Percentiles rank a stretch among this genome's conserved stretches.
phyloP scores from a whole-genome alignment of 2,888 invertebrate genomes.

The Ichneumoninae sp. region DNA sequence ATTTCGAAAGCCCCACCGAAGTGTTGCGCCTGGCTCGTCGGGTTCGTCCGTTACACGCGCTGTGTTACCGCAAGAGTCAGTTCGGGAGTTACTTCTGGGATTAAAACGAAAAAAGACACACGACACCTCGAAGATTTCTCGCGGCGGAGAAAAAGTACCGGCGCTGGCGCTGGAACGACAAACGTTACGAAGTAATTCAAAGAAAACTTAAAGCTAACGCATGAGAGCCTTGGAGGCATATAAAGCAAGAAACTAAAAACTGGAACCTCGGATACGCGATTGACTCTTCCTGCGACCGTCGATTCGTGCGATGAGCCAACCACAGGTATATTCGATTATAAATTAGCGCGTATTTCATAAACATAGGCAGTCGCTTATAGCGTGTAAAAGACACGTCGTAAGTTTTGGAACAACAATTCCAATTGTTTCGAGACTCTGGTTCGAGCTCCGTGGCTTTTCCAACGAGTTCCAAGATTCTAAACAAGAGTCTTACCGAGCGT shows the following conservation, averaged over 20 bases:
- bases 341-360: neutral
- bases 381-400: neutral
- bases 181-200: neutral
- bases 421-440: neutral
- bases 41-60: neutral
- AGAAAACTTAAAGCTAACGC: conserved; percentile 9
- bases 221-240: conserved; percentile 69
- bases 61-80: neutral
- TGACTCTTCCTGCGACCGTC: neutral
- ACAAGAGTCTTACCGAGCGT: neutral
- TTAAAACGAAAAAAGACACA: conserved; percentile 8
- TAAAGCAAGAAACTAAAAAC: conserved; percentile 58
- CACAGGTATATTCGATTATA: conserved; percentile 45
- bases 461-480: neutral
- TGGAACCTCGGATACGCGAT: neutral
- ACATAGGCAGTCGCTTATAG: neutral
- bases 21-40: neutral
- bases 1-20: neutral
- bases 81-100: conserved; percentile 5
- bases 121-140: conserved; percentile 35
- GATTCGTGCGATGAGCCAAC: conserved; percentile 42
- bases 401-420: neutral
- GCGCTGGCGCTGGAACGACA: conserved; percentile 12
- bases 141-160: neutral
- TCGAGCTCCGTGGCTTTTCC: too few species aligned